phyloP scores from a whole-genome alignment of 2,113 vertebrate species.

The Barbus barbus region DNA sequence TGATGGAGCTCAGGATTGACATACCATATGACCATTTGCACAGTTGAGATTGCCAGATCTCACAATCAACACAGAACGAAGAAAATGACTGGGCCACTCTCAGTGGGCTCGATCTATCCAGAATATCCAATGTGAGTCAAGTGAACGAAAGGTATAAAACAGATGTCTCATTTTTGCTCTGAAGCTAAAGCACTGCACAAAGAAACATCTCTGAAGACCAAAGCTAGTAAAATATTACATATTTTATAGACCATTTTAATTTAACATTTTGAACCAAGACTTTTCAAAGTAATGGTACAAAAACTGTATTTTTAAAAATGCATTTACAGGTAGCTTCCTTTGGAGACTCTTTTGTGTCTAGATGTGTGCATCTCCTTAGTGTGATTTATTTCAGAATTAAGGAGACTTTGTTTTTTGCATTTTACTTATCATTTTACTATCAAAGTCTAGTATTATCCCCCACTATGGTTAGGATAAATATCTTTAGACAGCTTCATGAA shows the following conservation, averaged over 20 bases:
- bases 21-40: too few relatives aligned
- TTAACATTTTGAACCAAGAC: background rate
- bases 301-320: too few relatives aligned
- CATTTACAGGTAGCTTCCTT: too few relatives aligned
- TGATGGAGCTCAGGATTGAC: background rate
- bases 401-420: too few relatives aligned
- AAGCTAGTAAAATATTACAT: background rate
- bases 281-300: background rate
- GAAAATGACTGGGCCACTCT: slow-evolving; percentile 24
- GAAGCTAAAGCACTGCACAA: background rate
- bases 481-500: too few relatives aligned
- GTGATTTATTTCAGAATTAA: too few relatives aligned
- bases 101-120: background rate
- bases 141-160: background rate
- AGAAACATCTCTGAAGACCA: background rate
- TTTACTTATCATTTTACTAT: too few relatives aligned
- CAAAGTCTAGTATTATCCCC: too few relatives aligned
- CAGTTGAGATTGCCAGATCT: slow-evolving; percentile 39
- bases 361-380: too few relatives aligned
- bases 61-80: slow-evolving; percentile 14
- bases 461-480: too few relatives aligned
- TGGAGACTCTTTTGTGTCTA: too few relatives aligned
- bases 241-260: background rate
- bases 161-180: background rate
- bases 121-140: background rate